phyloP scores from a whole-genome alignment of 2,888 invertebrate genomes.

The Yponomeuta plumbellus region DNA sequence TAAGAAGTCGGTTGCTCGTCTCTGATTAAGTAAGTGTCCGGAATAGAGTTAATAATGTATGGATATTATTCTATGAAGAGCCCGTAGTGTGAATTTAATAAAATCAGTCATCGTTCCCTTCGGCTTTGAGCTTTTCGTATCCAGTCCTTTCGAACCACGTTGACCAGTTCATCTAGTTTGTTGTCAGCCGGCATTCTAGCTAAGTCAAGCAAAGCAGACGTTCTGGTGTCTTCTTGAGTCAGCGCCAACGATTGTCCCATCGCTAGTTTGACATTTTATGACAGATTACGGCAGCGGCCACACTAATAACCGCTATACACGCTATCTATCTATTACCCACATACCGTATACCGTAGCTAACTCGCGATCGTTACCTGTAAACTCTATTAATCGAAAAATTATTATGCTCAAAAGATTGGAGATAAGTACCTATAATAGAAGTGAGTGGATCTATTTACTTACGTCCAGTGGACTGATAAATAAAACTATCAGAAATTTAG shows the following conservation, averaged over 20 bases:
- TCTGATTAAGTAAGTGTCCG: too few relatives aligned
- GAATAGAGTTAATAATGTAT: too few relatives aligned
- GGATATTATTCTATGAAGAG: too few relatives aligned
- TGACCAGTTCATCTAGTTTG: neutral
- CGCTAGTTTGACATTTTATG: conserved; percentile 64
- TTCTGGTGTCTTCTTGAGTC: neutral
- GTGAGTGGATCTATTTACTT: neutral
- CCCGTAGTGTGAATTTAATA: too few relatives aligned
- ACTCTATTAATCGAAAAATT: conserved; percentile 60
- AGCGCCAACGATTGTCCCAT: conserved; percentile 25
- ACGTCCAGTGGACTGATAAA: neutral
- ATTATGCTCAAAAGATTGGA: conserved; percentile 45
- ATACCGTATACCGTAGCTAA: conserved; percentile 41
- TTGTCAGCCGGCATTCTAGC: neutral
- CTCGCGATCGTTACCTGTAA: conserved; percentile 52
- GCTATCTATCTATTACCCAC: conserved; percentile 65
- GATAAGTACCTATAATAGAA: conserved; percentile 23
- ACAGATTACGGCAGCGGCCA: conserved; percentile 64
- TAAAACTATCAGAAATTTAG: too few relatives aligned
- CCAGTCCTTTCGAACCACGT: too few relatives aligned
- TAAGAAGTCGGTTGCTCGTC: too few relatives aligned
- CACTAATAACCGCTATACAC: conserved; percentile 62
- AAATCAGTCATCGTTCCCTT: too few relatives aligned
- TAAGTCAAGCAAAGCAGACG: neutral
- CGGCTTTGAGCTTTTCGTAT: too few relatives aligned